Evolutionary conservation across 2,113 vertebrate species (phyloP).

Genomic region (Sylvia atricapilla): DNA sequence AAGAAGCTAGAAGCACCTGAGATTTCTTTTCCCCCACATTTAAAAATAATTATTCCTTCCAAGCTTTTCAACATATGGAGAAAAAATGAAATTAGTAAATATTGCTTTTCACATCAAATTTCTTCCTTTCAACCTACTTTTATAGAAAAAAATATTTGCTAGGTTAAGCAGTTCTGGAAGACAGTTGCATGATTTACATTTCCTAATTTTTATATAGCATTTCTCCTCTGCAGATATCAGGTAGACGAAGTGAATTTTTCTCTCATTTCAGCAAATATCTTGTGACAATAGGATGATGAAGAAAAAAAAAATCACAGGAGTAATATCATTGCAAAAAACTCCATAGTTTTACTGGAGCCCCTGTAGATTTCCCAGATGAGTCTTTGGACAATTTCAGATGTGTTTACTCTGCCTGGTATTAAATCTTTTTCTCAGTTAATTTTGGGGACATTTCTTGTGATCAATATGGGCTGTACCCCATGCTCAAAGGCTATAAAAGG

Average conservation of each 20-base stretch:
- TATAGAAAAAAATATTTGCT: neutral
- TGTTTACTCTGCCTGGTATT: neutral
- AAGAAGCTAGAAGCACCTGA: neutral
- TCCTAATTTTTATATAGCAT: neutral
- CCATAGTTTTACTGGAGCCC: neutral
- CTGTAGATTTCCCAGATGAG: neutral
- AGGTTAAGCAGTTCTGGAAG: neutral
- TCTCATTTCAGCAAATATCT: neutral
- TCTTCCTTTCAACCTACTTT: neutral
- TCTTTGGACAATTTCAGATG: neutral
- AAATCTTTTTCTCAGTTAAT: neutral
- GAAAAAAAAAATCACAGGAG: neutral
- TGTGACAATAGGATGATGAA: neutral
- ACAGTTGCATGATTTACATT: neutral
- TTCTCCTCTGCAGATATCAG: neutral
- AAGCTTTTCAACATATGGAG: neutral
- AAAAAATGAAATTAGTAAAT: conserved; percentile 21
- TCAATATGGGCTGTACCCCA: neutral
- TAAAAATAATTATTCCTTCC: neutral
- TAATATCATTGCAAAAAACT: neutral
- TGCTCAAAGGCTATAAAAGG: rapidly evolving
- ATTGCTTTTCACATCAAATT: neutral
- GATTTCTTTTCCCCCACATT: neutral
- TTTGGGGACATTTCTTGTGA: neutral
- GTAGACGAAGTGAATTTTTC: neutral